Base-by-base conservation (phyloP, 2,888 invertebrate genomes). In the Nomada ferruginata region DNA sequence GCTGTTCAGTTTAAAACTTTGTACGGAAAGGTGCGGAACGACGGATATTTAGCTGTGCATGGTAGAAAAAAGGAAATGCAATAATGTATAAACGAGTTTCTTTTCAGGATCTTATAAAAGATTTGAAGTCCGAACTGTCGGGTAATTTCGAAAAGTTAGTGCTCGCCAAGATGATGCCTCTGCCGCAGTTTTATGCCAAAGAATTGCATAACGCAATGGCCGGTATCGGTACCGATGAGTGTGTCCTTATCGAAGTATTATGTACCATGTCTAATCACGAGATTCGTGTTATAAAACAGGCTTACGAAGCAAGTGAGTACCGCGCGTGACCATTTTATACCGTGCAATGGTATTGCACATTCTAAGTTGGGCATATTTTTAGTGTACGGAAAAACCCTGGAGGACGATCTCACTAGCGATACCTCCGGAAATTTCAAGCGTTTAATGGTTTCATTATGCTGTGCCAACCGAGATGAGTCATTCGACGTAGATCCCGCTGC, bases 381-480 rank as follows among this genome's bases (percentile, higher is more conserved):
- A 98, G 98, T 97, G 92, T 98, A 96, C 91, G 96, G 96, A 70
- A 96, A 95, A 71, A 95, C 96, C 53, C 94, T 98, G 87, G 98
- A 98, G 91, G 96, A 96, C 69, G 98, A 98, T 92, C 94, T 99
- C 42, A 95, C 95, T 84, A 96, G 96, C 68, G 99, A 99, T 93
- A 98, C 98, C 2, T 97, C 97, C 65, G 99, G 99, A 18, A 97
- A 97, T 92, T 99, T 99, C 94, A 97, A 97, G 93, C 96, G 98
- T 73, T 95, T 99, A 59, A 96, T 99, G 94, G 97, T 98, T 36
- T 97, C 98, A 44, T 94, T 98, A 20, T 97, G 97, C 90, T 96
- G 96, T 92, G 97, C 96, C 60, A 96, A 96, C 91, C 95, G 98
- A 88, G 96, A 97, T 92, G 99, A 99, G 94, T 96, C 96, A 86